Percentiles rank a stretch among this genome's conserved stretches.
Evolutionary conservation across 2,888 invertebrate genomes (phyloP).

Genomic region (Neuroscelio doddi): DNA sequence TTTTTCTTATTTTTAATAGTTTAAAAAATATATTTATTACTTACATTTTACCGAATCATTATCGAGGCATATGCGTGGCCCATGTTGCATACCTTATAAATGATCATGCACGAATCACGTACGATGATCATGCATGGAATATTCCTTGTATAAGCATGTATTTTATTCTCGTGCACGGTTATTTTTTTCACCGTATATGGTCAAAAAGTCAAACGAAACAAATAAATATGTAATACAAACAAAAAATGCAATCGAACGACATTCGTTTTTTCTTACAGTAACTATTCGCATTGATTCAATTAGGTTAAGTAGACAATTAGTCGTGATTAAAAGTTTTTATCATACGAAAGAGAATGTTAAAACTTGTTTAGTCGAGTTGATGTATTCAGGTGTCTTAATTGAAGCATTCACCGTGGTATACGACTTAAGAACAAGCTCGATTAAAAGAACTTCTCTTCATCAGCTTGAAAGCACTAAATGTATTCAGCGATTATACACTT

Average conservation of each 20-base stretch:
- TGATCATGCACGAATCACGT: too few relatives aligned
- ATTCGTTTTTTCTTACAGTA: too few relatives aligned
- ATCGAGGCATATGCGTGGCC: too few relatives aligned
- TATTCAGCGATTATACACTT: background rate
- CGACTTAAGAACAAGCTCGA: slow-evolving; percentile 37
- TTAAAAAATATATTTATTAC: too few relatives aligned
- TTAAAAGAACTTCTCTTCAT: slow-evolving; percentile 36
- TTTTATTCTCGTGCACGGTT: too few relatives aligned
- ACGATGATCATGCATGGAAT: too few relatives aligned
- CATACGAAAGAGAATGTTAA: slow-evolving; percentile 30
- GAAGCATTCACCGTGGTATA: slow-evolving; percentile 37
- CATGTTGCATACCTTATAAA: too few relatives aligned
- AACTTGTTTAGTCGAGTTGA: slow-evolving; percentile 37
- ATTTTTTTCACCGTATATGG: background rate
- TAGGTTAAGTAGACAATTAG: slow-evolving; percentile 20
- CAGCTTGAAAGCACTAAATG: slow-evolving; percentile 34
- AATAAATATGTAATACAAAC: background rate
- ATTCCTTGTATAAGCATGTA: too few relatives aligned
- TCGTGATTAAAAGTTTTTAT: slow-evolving; percentile 39
- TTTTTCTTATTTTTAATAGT: too few relatives aligned
- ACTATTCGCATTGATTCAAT: background rate
- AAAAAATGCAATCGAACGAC: too few relatives aligned
- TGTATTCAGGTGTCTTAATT: slow-evolving; percentile 42
- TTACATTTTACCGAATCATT: too few relatives aligned
- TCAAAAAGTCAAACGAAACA: background rate